Percentiles rank a stretch among this genome's conserved stretches.
Evolutionary conservation across 35 echinoderm and acorn worm species (phyloP).

Genomic region (Lytechinus variegatus): DNA sequence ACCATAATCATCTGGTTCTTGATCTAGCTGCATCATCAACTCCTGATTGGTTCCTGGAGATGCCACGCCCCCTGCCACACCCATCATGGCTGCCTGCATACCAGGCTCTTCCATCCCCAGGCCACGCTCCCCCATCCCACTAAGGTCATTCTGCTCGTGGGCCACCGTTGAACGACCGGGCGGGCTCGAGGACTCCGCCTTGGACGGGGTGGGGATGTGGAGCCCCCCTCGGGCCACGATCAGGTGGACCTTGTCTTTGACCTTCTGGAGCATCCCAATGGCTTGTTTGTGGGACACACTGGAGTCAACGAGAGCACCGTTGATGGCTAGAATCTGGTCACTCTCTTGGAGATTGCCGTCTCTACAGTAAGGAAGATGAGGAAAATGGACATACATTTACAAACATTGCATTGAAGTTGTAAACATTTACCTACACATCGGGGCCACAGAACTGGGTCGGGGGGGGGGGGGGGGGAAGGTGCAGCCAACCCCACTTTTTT

Average conservation of each 20-base stretch:
- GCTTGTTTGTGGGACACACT: slow-evolving; percentile 90
- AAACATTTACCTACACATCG: too few relatives aligned
- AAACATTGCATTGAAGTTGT: too few relatives aligned
- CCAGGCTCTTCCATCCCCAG: background rate
- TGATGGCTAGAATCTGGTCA: slow-evolving; percentile 96
- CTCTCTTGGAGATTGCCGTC: slow-evolving; percentile 83
- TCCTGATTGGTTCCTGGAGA: background rate
- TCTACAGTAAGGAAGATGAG: background rate
- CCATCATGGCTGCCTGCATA: slow-evolving; percentile 8
- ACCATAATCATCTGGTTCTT: slow-evolving; percentile 24
- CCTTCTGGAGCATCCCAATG: slow-evolving; percentile 85
- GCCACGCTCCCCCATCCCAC: background rate
- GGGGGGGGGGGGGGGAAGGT: too few relatives aligned
- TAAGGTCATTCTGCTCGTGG: background rate
- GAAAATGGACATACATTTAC: too few relatives aligned
- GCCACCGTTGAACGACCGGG: background rate
- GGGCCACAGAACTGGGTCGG: too few relatives aligned
- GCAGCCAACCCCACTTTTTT: too few relatives aligned
- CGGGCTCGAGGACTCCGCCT: background rate
- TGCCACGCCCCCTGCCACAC: background rate
- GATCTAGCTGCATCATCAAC: background rate
- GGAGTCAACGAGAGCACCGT: slow-evolving; percentile 71
- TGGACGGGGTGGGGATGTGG: slow-evolving; percentile 56
- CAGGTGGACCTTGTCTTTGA: slow-evolving; percentile 79
- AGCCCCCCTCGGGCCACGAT: slow-evolving; percentile 91